Evolutionary conservation across 2,797 vertebrate genomes (phyloP).

Genomic region (Anas flavirostris): DNA sequence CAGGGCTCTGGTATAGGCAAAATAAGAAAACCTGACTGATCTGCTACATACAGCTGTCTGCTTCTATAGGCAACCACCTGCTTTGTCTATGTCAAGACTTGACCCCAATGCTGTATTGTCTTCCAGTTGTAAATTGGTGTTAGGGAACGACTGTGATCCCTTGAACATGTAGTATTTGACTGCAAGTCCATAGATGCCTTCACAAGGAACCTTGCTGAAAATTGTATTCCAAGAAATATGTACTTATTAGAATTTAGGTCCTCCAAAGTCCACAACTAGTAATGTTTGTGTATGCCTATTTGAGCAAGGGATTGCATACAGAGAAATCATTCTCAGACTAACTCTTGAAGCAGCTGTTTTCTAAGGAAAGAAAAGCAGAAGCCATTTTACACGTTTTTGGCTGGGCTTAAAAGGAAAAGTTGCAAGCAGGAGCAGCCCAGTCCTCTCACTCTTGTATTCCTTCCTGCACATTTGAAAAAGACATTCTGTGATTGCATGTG

Average conservation of each 20-base stretch:
- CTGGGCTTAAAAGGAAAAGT: neutral
- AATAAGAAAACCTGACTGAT: neutral
- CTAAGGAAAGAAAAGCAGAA: neutral
- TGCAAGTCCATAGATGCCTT: neutral
- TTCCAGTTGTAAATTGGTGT: neutral
- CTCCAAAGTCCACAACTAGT: fast-evolving
- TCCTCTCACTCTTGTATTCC: neutral
- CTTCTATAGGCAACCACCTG: neutral
- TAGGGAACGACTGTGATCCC: neutral
- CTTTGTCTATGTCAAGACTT: neutral
- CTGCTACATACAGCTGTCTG: fast-evolving
- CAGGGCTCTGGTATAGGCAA: neutral
- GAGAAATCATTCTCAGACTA: neutral
- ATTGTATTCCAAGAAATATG: neutral
- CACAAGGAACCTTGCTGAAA: neutral
- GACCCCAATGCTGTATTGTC: neutral
- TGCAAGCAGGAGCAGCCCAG: neutral
- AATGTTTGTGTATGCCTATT: neutral
- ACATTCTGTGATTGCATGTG: neutral
- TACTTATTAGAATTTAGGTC: neutral
- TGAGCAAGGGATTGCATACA: neutral
- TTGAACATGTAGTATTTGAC: neutral
- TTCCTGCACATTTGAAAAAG: neutral
- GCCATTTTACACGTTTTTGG: fast-evolving
- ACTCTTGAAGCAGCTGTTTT: neutral